A percentile compares a stretch with the other conserved stretches of the same genome.
These are phyloP conservation scores for Lasioglossum marginatum DNA, from an alignment of 2,888 invertebrate species.

Conservation along the genomic window DNA sequence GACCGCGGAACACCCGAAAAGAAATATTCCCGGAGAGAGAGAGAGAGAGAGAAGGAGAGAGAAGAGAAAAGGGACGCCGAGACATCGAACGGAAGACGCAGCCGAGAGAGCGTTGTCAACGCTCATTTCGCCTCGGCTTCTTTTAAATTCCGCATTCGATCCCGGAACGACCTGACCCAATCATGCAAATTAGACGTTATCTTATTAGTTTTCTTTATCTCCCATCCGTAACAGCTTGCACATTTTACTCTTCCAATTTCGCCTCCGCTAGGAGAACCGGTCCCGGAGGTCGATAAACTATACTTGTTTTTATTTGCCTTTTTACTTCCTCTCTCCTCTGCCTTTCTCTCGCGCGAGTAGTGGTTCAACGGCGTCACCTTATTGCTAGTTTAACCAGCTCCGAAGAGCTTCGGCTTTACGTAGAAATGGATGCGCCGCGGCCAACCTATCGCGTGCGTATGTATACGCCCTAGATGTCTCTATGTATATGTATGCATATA, in stretches of 20 bases:
- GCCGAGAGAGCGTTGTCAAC: slow-evolving; percentile 41
- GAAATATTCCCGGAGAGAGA: slow-evolving; percentile 27
- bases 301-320: slow-evolving; percentile 58
- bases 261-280: slow-evolving; percentile 30
- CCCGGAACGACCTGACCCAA: slow-evolving; percentile 54
- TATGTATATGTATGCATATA: neutral
- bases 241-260: slow-evolving; percentile 62
- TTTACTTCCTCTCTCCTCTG: slow-evolving; percentile 20
- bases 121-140: slow-evolving; percentile 25
- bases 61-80: neutral
- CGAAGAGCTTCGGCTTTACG: slow-evolving; percentile 24
- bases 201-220: slow-evolving; percentile 64
- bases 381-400: slow-evolving; percentile 64
- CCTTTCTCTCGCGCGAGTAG: slow-evolving; percentile 8
- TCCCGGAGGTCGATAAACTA: slow-evolving; percentile 62
- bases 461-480: neutral
- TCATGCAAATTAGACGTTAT: slow-evolving; percentile 65
- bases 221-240: slow-evolving; percentile 62
- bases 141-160: slow-evolving; percentile 54
- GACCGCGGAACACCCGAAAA: neutral
- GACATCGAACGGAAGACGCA: neutral
- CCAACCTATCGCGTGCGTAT: neutral
- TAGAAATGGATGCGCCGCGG: slow-evolving; percentile 10
- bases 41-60: neutral
- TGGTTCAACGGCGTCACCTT: slow-evolving; percentile 55